Percentiles rank a stretch among this genome's conserved stretches.
phyloP scores from a whole-genome alignment of 2,888 invertebrate genomes.

The Cantharis lateralis region DNA sequence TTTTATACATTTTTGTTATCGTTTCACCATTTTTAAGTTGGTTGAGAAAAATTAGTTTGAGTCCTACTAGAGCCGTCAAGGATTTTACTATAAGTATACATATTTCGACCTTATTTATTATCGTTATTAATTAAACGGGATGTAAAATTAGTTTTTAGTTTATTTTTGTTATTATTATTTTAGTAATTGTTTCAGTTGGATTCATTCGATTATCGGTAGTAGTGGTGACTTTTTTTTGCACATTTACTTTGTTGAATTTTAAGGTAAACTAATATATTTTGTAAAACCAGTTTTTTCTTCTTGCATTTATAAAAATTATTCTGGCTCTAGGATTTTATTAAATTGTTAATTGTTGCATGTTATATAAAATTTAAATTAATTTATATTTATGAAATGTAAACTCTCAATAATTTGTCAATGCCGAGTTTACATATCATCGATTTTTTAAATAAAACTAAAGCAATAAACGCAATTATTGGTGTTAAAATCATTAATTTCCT shows the following conservation, averaged over 20 bases:
- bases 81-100: neutral
- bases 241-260: conserved; percentile 43
- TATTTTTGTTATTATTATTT: conserved; percentile 36
- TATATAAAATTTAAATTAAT: neutral
- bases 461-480: neutral
- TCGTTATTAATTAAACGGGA: neutral
- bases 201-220: conserved; percentile 51
- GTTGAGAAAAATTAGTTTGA: too few relatives aligned
- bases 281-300: neutral
- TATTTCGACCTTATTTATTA: neutral
- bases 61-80: too few relatives aligned
- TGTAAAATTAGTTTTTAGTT: conserved; percentile 14
- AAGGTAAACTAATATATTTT: conserved; percentile 41
- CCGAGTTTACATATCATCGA: neutral
- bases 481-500: neutral
- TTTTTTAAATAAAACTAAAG: neutral
- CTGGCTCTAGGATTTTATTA: neutral
- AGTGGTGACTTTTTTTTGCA: conserved; percentile 49
- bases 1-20: too few relatives aligned
- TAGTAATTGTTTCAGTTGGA: conserved; percentile 53
- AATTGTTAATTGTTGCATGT: neutral
- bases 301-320: neutral
- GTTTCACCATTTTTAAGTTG: too few relatives aligned
- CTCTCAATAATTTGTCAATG: neutral
- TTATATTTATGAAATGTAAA: neutral